These are phyloP conservation scores for Lophotis ruficrista DNA, from an alignment of 2,113 vertebrate genomes.

Conservation along the genomic window DNA sequence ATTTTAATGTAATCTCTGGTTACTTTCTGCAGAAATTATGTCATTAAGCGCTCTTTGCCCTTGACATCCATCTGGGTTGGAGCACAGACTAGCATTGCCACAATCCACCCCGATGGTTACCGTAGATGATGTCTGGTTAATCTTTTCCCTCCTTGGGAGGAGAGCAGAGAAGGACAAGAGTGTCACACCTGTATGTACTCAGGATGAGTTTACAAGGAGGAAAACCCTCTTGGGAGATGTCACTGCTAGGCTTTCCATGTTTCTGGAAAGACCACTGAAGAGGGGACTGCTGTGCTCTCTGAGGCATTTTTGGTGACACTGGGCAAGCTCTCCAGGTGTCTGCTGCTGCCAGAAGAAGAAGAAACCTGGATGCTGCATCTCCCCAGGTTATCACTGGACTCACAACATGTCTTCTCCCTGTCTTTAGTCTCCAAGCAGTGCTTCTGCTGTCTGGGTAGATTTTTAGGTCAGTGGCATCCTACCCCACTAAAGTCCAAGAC, in stretches of 20 bases:
- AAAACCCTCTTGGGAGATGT: background rate
- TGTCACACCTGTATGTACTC: background rate
- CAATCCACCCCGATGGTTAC: background rate
- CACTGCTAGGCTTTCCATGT: background rate
- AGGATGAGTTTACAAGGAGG: background rate
- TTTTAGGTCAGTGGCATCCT: background rate
- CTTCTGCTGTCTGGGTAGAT: background rate
- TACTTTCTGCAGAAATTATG: background rate
- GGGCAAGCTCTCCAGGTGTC: background rate
- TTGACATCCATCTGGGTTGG: background rate
- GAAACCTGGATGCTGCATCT: background rate
- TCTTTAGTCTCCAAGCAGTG: background rate
- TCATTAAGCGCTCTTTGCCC: background rate
- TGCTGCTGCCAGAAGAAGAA: background rate
- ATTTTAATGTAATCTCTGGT: background rate
- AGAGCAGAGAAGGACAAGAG: background rate
- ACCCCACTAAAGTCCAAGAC: accelerated
- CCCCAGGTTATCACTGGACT: background rate
- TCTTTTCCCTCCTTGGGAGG: background rate
- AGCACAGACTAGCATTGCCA: no score
- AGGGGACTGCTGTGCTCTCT: background rate
- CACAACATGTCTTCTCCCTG: background rate
- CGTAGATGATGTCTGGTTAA: accelerated
- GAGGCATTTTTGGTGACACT: background rate
- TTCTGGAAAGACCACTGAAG: background rate